A percentile compares a stretch with the other conserved stretches of the same genome.
Conservation (phyloP, 2,888 invertebrate species). For the Tuta absoluta region DNA sequence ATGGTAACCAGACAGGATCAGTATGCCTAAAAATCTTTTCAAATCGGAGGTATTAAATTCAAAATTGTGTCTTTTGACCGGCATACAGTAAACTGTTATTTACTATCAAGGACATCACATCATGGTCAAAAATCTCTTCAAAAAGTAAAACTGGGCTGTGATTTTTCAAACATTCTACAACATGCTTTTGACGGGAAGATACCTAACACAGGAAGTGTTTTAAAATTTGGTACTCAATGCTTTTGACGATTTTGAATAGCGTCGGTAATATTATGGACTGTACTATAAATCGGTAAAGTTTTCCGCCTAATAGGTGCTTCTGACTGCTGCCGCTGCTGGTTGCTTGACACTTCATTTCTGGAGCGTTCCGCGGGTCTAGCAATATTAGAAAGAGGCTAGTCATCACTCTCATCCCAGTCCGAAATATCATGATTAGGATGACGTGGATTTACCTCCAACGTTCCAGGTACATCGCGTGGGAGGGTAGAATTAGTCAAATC, state of each 20-base stretch:
- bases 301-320: not conserved
- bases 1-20: slow-evolving; percentile 30
- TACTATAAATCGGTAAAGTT: not conserved
- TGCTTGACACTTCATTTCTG: no score
- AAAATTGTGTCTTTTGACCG: slow-evolving; percentile 26
- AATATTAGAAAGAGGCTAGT: slow-evolving; percentile 4
- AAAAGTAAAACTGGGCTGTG: slow-evolving; percentile 25
- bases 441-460: slow-evolving; percentile 18
- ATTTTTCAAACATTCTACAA: slow-evolving; percentile 13
- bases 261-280: not conserved
- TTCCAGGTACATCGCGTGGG: slow-evolving; percentile 17
- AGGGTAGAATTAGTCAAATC: not conserved
- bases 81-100: slow-evolving; percentile 21
- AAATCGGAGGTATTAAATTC: slow-evolving; percentile 17
- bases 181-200: no score
- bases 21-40: slow-evolving; percentile 27
- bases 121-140: slow-evolving; percentile 22
- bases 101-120: not conserved
- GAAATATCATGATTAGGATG: not conserved
- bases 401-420: slow-evolving; percentile 3
- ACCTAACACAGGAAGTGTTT: no score
- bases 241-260: not conserved
- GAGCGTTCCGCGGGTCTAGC: not conserved
- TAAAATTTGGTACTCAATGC: no score
- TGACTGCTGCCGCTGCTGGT: not conserved